Conservation (phyloP, 2,113 vertebrate genomes). For the Takifugu flavidus region DNA sequence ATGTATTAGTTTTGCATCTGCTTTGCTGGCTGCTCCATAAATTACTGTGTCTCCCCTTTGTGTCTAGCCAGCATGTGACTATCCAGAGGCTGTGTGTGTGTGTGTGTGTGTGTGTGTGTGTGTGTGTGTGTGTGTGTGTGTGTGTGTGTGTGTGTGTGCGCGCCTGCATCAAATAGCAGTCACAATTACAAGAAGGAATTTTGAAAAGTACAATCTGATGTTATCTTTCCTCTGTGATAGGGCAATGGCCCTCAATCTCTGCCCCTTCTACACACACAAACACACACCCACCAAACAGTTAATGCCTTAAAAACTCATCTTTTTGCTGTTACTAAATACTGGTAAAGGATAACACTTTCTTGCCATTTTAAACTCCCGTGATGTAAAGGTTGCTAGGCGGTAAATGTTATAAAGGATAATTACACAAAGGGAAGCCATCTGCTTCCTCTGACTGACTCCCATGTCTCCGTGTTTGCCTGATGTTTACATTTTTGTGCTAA, state of each 20-base stretch:
- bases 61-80: slow-evolving; percentile 66
- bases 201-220: no score
- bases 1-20: slow-evolving; percentile 26
- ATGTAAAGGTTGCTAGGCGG: no score
- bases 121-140: slow-evolving; percentile 4
- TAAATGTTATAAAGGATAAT: background rate
- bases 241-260: no score
- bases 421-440: background rate
- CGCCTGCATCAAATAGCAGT: background rate
- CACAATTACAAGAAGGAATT: background rate
- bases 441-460: slow-evolving; percentile 25
- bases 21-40: slow-evolving; percentile 25
- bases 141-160: background rate
- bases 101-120: slow-evolving; percentile 1
- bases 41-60: slow-evolving; percentile 41
- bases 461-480: slow-evolving; percentile 71
- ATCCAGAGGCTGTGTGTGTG: slow-evolving; percentile 30
- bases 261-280: no score
- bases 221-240: no score
- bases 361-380: no score
- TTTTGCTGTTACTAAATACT: no score
- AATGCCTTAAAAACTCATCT: no score
- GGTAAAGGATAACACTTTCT: no score
- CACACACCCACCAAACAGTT: no score
- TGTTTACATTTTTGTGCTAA: slow-evolving; percentile 74